Evolutionary conservation across 2,888 invertebrate genomes (phyloP), one percentile per base, ranked within the genome.

Genomic region (Alentia gelatinosa): DNA sequence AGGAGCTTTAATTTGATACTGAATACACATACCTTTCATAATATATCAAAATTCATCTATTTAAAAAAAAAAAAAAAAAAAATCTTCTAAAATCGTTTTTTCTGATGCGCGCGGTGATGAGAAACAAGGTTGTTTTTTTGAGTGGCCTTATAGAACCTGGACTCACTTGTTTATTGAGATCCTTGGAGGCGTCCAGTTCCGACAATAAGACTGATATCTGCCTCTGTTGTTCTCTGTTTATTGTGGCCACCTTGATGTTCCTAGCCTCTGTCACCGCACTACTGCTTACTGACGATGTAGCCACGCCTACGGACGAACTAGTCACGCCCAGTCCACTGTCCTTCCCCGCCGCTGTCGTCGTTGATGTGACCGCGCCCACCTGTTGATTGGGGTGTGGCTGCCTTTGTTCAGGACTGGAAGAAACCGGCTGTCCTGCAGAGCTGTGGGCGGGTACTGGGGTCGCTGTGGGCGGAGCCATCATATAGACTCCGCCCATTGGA

Each of bases 111-210:
- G n/a, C n/a, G n/a, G n/a, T n/a, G n/a, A n/a, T n/a, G n/a, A n/a
- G n/a, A n/a, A n/a, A n/a, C n/a, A n/a, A n/a, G n/a, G n/a, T n/a
- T n/a, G n/a, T n/a, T n/a, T n/a, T n/a, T n/a, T n/a, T n/a, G n/a
- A n/a, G n/a, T n/a, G n/a, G n/a, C n/a, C n/a, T n/a, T n/a, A n/a
- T n/a, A n/a, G n/a, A n/a, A n/a, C n/a, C n/a, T n/a, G n/a, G 15
- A 40, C 63, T 89, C 39, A 92, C 92, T 91, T 92, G 90, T 89
- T 90, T 86, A 83, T 92, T 92, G 75, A 91, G 90, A 33, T 90
- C 90, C 47, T 89, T 92, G 26, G 91, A 89, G 0, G 91, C 89
- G 30, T 92, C 92, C 23, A 92, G 89, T 56, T 92, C 92, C 23
- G 90, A 75, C 79, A 92, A 84, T 37, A 92, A 88, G 23, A 91